A percentile compares a stretch with the other conserved stretches of the same genome.
Evolutionary conservation across 35 echinoderm and acorn worm species (phyloP).

Genomic region (Chiridota heheva): DNA sequence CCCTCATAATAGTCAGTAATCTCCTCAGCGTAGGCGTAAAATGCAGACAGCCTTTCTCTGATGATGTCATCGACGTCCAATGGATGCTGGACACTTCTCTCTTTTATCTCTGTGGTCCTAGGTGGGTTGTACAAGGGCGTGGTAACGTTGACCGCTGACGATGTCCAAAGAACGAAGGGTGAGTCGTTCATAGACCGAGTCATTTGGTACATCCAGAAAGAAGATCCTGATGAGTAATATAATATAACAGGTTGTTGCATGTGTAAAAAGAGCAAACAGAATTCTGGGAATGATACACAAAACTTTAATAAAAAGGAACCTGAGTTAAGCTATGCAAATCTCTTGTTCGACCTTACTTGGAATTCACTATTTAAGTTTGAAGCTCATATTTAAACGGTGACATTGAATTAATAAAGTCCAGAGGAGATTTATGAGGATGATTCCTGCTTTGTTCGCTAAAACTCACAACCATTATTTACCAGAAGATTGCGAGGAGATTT

Average conservation of each 20-base stretch:
- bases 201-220: constrained; percentile 95
- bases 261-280: no score
- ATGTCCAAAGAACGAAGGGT: constrained; percentile 80
- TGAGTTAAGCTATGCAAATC: no score
- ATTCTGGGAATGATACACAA: background rate
- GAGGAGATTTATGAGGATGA: no score
- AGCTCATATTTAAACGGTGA: no score
- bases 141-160: constrained; percentile 79
- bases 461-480: no score
- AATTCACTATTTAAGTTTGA: no score
- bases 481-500: no score
- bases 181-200: constrained; percentile 90
- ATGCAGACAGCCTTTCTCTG: constrained; percentile 68
- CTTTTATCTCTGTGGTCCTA: constrained; percentile 78
- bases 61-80: constrained; percentile 72
- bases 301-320: no score
- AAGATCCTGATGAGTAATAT: constrained; percentile 62
- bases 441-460: no score
- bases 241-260: background rate
- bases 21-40: constrained; percentile 90
- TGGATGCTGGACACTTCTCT: constrained; percentile 64
- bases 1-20: constrained; percentile 87
- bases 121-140: constrained; percentile 95
- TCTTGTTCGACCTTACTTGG: no score
- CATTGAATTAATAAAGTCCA: no score